Evolutionary conservation across 2,113 vertebrate genomes (phyloP).

Genomic region (Romanogobio albipinnatus): DNA sequence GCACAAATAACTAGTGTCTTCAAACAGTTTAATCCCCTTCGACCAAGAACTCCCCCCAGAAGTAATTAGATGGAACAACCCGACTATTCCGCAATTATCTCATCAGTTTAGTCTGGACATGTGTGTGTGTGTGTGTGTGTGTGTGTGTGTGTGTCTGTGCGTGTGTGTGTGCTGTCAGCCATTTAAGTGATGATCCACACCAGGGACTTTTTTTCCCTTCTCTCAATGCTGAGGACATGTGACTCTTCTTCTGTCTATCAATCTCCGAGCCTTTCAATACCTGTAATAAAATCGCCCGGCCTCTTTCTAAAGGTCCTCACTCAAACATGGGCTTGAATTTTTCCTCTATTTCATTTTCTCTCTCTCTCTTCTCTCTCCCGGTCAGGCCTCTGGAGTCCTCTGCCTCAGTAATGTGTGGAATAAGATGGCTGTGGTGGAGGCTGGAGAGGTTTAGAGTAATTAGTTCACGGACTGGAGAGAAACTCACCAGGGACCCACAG

Average conservation of each 20-base stretch:
- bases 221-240: constrained; percentile 59
- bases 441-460: constrained; percentile 60
- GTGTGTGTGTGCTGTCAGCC: constrained; percentile 44
- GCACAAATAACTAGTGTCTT: constrained; percentile 60
- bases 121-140: constrained; percentile 35
- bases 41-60: constrained; percentile 61
- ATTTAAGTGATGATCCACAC: constrained; percentile 49
- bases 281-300: constrained; percentile 6
- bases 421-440: constrained; percentile 28
- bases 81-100: constrained; percentile 71
- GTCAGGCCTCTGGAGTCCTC: constrained; percentile 39
- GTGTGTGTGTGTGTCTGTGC: constrained; percentile 31
- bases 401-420: constrained; percentile 50
- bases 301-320: not conserved
- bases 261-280: constrained; percentile 5
- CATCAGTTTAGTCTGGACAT: constrained; percentile 71
- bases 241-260: not conserved
- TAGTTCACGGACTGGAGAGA: constrained; percentile 58
- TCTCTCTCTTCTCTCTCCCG: constrained; percentile 36
- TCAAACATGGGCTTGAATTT: constrained; percentile 51
- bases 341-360: constrained; percentile 4
- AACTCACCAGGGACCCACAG: constrained; percentile 46
- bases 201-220: constrained; percentile 47
- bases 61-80: constrained; percentile 71
- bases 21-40: constrained; percentile 63